phyloP scores from a whole-genome alignment of 2,113 vertebrate genomes.

The Xenotilapia longispinis region DNA sequence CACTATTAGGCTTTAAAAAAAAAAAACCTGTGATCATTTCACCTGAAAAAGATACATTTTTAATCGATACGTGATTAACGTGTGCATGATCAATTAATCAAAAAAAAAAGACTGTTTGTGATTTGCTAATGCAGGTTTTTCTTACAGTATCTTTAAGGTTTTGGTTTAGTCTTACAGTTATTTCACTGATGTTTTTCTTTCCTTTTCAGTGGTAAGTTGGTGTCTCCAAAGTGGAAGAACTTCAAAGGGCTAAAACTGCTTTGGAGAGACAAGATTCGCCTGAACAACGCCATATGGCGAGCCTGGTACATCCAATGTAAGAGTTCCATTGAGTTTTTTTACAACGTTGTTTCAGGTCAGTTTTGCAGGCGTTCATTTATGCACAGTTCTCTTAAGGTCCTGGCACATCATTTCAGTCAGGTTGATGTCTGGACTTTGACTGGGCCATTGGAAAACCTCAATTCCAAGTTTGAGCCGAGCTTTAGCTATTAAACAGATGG shows the following conservation, averaged over 20 bases:
- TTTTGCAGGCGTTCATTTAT: background rate
- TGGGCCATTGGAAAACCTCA: background rate
- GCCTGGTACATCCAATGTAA: slow-evolving; percentile 99
- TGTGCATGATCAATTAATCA: background rate
- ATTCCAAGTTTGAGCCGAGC: background rate
- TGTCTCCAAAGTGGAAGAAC: slow-evolving; percentile 99
- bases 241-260: slow-evolving; percentile 96
- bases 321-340: slow-evolving; percentile 13
- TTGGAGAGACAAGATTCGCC: slow-evolving; percentile 98
- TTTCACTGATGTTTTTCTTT: background rate
- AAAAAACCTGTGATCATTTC: background rate
- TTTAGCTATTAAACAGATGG: background rate
- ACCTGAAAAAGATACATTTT: background rate
- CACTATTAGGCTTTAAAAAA: background rate
- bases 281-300: slow-evolving; percentile 99
- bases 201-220: slow-evolving; percentile 86
- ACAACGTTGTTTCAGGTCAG: background rate
- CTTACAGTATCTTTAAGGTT: background rate
- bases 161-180: background rate
- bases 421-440: background rate
- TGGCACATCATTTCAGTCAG: background rate
- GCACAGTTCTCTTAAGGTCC: background rate
- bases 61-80: background rate
- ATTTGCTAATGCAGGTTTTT: background rate
- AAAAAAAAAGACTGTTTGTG: background rate